Evolutionary conservation across 2,888 invertebrate species (phyloP).

Genomic region (Drosophila birchii): DNA sequence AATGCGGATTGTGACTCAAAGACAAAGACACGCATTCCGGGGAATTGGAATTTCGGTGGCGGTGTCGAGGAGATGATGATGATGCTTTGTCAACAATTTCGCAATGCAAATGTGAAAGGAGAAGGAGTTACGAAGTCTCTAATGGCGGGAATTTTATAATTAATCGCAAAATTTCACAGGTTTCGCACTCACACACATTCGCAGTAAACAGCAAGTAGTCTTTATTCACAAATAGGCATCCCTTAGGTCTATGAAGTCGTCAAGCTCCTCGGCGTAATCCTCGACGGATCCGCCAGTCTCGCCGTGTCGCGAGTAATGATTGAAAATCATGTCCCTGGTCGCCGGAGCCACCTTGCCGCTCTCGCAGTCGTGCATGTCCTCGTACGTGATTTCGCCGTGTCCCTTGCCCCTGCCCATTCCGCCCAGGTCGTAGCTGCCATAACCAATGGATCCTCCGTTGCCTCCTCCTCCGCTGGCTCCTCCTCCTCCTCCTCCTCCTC

Average conservation of each 20-base stretch:
- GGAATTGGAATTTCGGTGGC: conserved; percentile 31
- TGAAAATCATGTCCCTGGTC: conserved; percentile 81
- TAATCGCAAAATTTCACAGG: conserved; percentile 59
- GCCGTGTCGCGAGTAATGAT: conserved; percentile 82
- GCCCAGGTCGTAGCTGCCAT: conserved; percentile 81
- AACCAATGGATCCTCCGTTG: conserved; percentile 85
- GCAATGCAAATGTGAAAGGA: conserved; percentile 59
- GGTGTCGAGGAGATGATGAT: conserved; percentile 30
- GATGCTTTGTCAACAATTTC: conserved; percentile 59
- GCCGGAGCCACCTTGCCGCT: conserved; percentile 67
- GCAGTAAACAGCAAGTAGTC: conserved; percentile 3
- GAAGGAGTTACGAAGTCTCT: background rate
- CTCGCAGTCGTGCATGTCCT: conserved; percentile 72
- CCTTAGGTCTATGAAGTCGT: conserved; percentile 75
- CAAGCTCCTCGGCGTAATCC: conserved; percentile 70
- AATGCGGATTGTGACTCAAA: conserved; percentile 48
- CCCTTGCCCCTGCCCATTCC: conserved; percentile 63
- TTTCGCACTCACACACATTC: conserved; percentile 34
- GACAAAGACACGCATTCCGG: conserved; percentile 40
- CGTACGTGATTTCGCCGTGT: conserved; percentile 74
- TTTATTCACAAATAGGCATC: conserved; percentile 76
- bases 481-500: conserved; percentile 56
- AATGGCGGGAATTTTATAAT: conserved; percentile 72
- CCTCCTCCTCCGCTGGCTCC: conserved; percentile 85
- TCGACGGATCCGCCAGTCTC: conserved; percentile 24